phyloP scores from a whole-genome alignment of 2,888 invertebrate species.

The Hypolimnas misippus region DNA sequence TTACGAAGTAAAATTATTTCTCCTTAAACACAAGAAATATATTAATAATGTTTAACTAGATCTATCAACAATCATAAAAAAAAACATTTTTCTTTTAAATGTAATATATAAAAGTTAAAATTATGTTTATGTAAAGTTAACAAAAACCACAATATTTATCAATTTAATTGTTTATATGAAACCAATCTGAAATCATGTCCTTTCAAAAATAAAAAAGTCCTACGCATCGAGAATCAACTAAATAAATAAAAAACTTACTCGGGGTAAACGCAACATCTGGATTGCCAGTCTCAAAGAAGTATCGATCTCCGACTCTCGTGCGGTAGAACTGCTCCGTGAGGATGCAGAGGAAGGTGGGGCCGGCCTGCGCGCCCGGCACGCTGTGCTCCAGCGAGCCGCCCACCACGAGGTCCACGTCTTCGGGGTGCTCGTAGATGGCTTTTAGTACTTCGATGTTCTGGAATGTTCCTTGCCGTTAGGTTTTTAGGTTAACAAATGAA shows the following conservation, averaged over 20 bases:
- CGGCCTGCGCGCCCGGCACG: slow-evolving; percentile 90
- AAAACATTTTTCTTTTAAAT: too few relatives aligned
- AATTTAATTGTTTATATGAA: too few relatives aligned
- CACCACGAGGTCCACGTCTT: slow-evolving; percentile 94
- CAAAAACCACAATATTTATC: too few relatives aligned
- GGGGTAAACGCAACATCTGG: slow-evolving; percentile 85
- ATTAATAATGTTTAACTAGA: too few relatives aligned
- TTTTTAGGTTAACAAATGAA: neutral
- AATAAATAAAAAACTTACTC: slow-evolving; percentile 64
- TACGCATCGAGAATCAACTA: too few relatives aligned
- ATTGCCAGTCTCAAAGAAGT: slow-evolving; percentile 90
- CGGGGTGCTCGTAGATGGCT: slow-evolving; percentile 86
- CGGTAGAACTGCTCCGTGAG: slow-evolving; percentile 94
- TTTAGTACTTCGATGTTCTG: slow-evolving; percentile 87
- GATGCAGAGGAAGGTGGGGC: slow-evolving; percentile 95
- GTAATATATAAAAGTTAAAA: too few relatives aligned
- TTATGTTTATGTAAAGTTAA: too few relatives aligned
- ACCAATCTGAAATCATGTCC: too few relatives aligned
- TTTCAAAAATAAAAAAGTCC: too few relatives aligned
- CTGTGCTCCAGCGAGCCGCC: slow-evolving; percentile 92
- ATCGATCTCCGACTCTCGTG: slow-evolving; percentile 93
- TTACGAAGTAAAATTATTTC: too few relatives aligned
- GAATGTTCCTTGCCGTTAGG: neutral
- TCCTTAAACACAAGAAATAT: too few relatives aligned
- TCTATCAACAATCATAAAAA: too few relatives aligned